Percentiles rank a stretch among this genome's conserved stretches.
phyloP scores from a whole-genome alignment of 1,140 invertebrate species.

The Caenorhabditis latens region DNA sequence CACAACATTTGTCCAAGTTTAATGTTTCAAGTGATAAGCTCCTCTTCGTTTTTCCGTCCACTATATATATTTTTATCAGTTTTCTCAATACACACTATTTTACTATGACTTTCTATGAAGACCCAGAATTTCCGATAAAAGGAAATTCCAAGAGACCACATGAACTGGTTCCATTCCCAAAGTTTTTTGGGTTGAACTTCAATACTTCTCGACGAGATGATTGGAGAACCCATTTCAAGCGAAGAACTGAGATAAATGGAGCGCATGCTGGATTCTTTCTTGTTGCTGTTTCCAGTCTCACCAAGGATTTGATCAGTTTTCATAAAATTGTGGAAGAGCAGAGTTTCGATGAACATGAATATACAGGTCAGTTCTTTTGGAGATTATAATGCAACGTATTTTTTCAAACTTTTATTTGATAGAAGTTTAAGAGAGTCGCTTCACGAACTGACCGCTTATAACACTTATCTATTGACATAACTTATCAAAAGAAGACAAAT shows the following conservation, averaged over 20 bases:
- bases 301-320: neutral
- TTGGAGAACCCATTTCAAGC: neutral
- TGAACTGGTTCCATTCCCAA: neutral
- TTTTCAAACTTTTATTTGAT: neutral
- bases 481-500: neutral
- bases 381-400: too few relatives aligned
- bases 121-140: neutral
- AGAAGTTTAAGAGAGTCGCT: too few relatives aligned
- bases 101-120: neutral
- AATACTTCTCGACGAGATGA: neutral
- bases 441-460: too few relatives aligned
- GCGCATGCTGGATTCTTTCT: neutral
- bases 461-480: too few relatives aligned
- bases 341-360: neutral
- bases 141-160: neutral
- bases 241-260: neutral
- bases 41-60: neutral
- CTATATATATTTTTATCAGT: conserved; percentile 10
- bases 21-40: neutral
- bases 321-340: neutral
- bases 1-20: too few relatives aligned
- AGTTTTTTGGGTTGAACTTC: neutral
- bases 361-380: neutral
- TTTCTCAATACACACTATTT: neutral
- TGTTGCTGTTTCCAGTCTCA: neutral